Conservation (phyloP, 1,140 invertebrate species). For the Schlechtendalia chinensis region DNA sequence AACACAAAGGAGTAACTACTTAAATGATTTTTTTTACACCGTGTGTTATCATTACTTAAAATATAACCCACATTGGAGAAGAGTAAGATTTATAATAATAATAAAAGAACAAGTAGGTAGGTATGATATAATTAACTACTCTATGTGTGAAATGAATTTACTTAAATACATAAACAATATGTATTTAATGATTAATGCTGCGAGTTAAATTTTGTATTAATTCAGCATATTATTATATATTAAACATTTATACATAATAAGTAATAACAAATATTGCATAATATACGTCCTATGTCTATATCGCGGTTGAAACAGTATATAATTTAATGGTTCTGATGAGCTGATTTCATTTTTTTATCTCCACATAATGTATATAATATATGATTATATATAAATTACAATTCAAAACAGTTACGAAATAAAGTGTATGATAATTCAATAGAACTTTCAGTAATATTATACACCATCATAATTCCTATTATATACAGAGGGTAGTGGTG, state of each 20-base stretch:
- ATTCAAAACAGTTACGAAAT: too few relatives aligned
- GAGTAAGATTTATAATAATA: background rate
- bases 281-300: background rate
- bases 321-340: too few relatives aligned
- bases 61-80: background rate
- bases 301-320: too few relatives aligned
- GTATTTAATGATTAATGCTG: background rate
- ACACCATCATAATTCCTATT: too few relatives aligned
- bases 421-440: too few relatives aligned
- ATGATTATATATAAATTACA: too few relatives aligned
- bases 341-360: too few relatives aligned
- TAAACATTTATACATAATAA: background rate
- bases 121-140: background rate
- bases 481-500: too few relatives aligned
- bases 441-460: too few relatives aligned
- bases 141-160: background rate
- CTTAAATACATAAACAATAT: background rate
- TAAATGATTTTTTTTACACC: background rate
- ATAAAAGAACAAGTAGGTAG: background rate
- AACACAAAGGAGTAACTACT: background rate
- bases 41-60: slow-evolving; percentile 1
- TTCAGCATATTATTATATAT: background rate
- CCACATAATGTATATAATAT: too few relatives aligned
- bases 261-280: background rate
- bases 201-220: background rate